Conservation (phyloP, 2,113 vertebrate genomes). For the Tychaedon coryphoeus region DNA sequence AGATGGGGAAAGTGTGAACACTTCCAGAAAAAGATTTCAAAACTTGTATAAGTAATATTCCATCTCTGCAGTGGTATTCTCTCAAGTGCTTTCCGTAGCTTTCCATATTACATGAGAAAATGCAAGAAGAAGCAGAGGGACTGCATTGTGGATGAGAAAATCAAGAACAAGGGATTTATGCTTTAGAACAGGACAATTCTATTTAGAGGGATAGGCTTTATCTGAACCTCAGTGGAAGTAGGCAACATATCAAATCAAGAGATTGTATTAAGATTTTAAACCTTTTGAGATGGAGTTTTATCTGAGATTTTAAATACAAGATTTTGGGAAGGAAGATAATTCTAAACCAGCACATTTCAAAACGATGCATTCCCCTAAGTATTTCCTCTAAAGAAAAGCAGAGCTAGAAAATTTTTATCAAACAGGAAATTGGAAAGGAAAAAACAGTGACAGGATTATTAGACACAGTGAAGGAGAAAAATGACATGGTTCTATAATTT, state of each 20-base stretch:
- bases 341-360: background rate
- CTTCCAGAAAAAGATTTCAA: slow-evolving; percentile 4
- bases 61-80: background rate
- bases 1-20: background rate
- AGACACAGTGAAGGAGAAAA: background rate
- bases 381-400: background rate
- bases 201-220: background rate
- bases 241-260: background rate
- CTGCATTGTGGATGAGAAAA: background rate
- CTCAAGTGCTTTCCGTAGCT: background rate
- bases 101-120: background rate
- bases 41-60: background rate
- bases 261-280: background rate
- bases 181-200: background rate
- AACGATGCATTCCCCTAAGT: background rate
- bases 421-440: background rate
- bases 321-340: background rate
- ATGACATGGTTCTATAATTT: background rate
- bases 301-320: background rate
- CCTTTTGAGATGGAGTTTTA: background rate
- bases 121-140: background rate
- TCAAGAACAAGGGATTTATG: background rate
- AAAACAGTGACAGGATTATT: background rate
- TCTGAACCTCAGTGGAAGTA: background rate
- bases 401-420: background rate